Base-by-base conservation (phyloP, 2,888 invertebrate species). In the Smittia sp. region DNA sequence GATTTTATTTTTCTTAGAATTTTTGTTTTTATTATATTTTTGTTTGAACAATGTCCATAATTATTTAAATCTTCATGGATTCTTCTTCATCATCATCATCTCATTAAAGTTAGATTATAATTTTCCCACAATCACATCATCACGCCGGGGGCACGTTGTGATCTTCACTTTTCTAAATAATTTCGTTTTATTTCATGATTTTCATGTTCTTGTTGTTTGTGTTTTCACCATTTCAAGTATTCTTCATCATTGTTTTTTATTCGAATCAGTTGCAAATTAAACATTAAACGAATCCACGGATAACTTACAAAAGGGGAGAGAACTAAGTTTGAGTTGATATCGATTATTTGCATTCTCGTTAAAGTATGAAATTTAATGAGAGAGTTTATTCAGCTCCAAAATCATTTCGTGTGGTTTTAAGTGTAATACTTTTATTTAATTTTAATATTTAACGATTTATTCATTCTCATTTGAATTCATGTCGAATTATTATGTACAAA, bases 21-120 rank as follows among this genome's bases (percentile, higher is more conserved):
- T 66, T 66, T 65, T 25, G 6, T 66, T 66, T 38, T 63, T 27
- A 63, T 58, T 65, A 65, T 65, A 65, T 66, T 66, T 66, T 66
- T n/a, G n/a, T n/a, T n/a, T 66, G 66, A 66, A 66, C 66, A 66
- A 38, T 66, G 66, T 66, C 66, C 66, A 66, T 66, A 66, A 25
- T 63, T 27, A 63, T 63, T 63, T 63, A 63, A 63, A 63, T 63
- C 27, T 63, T 63, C 25, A 63, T 63, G 63, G 25, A 20, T n/a
- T 20, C 58, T 13, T 58, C 18, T 18, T 22, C 58, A 46, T 58
- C 46, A 32, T 58, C 22, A 7, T 58, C 58, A 58, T 58, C n/a
- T 58, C 58, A 18, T 58, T 25, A 66, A 66, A 39, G 66, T 66
- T 38, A 27, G 25, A 27, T 27, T 63, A 63, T 63, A 63, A 63